Evolutionary conservation across 2,797 vertebrate genomes (phyloP).

Genomic region (Fistularia commersonii): DNA sequence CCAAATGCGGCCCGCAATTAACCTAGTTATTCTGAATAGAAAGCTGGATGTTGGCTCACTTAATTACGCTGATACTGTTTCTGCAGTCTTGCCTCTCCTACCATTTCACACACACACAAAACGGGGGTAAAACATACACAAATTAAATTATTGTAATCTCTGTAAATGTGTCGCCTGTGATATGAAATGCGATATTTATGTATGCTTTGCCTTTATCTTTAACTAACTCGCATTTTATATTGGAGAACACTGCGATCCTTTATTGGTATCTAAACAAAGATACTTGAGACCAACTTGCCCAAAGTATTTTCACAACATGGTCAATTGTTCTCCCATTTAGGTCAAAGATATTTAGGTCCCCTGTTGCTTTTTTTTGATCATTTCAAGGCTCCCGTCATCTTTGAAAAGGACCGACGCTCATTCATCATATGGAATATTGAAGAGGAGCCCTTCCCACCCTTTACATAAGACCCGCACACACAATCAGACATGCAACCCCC

Average conservation of each 20-base stretch:
- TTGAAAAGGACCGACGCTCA: conserved; percentile 56
- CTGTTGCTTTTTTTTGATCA: conserved; percentile 26
- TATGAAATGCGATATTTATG: conserved; percentile 9
- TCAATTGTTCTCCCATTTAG: conserved; percentile 25
- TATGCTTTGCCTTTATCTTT: background rate
- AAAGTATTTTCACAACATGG: too few species aligned
- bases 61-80: conserved; percentile 38
- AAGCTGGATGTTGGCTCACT: conserved; percentile 47
- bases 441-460: conserved; percentile 26
- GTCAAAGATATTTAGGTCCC: conserved; percentile 11
- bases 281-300: too few species aligned
- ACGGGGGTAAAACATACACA: too few species aligned
- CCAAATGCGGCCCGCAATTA: conserved; percentile 31
- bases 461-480: conserved; percentile 36
- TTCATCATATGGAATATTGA: conserved; percentile 74
- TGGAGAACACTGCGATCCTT: background rate
- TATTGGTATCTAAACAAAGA: too few species aligned
- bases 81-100: conserved; percentile 17
- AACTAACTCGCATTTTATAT: background rate
- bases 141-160: too few species aligned
- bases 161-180: background rate
- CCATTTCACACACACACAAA: conserved; percentile 1
- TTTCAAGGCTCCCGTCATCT: conserved; percentile 47
- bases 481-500: conserved; percentile 52
- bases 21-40: conserved; percentile 48